Conservation (phyloP, 2,113 vertebrate genomes). For the Marcusenius ussheri region DNA sequence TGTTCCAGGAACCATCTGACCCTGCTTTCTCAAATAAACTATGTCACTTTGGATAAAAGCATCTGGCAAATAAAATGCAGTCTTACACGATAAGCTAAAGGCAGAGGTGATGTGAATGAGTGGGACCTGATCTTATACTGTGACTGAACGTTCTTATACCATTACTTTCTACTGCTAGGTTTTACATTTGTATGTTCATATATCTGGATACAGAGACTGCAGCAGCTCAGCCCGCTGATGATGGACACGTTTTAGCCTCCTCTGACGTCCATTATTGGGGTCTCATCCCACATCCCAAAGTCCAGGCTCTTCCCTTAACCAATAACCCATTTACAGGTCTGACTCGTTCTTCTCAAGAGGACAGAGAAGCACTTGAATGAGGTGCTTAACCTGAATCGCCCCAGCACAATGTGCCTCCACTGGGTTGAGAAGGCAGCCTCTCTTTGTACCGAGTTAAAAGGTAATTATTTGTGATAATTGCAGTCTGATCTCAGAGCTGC, state of each 20-base stretch:
- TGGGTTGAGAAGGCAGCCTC: not conserved
- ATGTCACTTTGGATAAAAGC: not conserved
- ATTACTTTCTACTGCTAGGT: not conserved
- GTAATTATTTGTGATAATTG: not conserved
- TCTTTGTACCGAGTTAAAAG: not conserved
- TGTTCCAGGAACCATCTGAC: not conserved
- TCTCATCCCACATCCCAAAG: not conserved
- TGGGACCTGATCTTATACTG: not conserved
- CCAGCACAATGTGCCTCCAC: not conserved
- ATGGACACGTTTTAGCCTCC: not conserved
- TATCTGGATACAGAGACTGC: not conserved
- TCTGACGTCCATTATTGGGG: not conserved
- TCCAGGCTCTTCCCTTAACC: not conserved
- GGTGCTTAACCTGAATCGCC: not conserved
- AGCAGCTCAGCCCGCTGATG: not conserved
- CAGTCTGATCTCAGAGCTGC: not conserved
- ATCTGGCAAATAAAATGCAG: not conserved
- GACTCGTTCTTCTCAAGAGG: not conserved
- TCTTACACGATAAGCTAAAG: not conserved
- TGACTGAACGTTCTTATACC: not conserved
- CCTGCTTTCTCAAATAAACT: not conserved
- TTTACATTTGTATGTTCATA: not conserved
- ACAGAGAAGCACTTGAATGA: not conserved
- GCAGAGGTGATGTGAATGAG: not conserved
- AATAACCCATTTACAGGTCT: not conserved